Percentiles rank a stretch among this genome's conserved stretches.
Conservation (phyloP, 2,113 vertebrate species). For the Macheiramphus alcinus region DNA sequence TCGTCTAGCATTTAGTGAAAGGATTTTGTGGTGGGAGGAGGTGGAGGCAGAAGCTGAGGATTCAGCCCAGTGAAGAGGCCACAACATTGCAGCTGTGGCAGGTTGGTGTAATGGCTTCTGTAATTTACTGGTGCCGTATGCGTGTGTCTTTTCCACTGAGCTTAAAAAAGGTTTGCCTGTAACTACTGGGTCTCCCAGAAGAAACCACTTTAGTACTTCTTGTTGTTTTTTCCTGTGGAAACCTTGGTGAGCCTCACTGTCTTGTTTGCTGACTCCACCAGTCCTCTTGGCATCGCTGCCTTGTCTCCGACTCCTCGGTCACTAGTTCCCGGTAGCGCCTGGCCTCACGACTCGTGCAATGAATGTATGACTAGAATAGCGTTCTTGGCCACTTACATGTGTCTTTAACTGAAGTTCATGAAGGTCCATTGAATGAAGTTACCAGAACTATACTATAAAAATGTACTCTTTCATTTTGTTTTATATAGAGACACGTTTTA, state of each 20-base stretch:
- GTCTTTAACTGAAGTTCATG: background rate
- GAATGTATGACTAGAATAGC: background rate
- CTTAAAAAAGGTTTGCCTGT: conserved; percentile 59
- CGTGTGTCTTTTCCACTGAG: conserved; percentile 10
- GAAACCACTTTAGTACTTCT: background rate
- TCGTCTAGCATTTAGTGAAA: background rate
- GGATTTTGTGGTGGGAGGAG: conserved; percentile 1
- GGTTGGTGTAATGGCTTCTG: background rate
- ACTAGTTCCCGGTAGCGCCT: background rate
- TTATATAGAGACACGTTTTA: background rate
- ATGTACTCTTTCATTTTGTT: too few species aligned
- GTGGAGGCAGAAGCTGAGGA: background rate
- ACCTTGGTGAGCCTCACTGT: conserved; percentile 5
- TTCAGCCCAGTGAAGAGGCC: conserved; percentile 41
- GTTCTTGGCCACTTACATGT: background rate
- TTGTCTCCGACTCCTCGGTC: background rate
- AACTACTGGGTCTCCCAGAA: conserved; percentile 48
- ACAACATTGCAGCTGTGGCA: conserved; percentile 13
- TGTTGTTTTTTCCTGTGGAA: conserved; percentile 46
- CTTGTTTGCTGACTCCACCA: conserved; percentile 42
- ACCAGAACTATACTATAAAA: background rate
- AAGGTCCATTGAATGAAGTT: background rate
- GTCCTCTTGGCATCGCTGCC: background rate
- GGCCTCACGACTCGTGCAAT: background rate
- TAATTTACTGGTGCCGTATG: conserved; percentile 53